These are phyloP conservation scores for Elymnias hypermnestra DNA, from an alignment of 1,140 invertebrate genomes.

Conservation along the genomic window DNA sequence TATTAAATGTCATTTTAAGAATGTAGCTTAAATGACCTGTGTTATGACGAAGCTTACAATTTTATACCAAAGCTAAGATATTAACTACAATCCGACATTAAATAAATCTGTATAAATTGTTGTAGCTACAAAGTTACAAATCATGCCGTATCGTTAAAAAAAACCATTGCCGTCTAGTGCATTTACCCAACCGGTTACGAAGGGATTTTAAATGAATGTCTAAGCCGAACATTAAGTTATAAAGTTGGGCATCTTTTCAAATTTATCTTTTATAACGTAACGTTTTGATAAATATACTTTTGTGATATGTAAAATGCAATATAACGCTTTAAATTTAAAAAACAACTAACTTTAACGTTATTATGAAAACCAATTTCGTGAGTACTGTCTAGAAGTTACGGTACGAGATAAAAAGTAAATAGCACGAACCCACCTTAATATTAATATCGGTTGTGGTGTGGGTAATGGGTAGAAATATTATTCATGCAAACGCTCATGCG, in stretches of 20 bases:
- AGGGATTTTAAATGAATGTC: neutral
- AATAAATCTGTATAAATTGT: too few species aligned
- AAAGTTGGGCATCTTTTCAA: too few species aligned
- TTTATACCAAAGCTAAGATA: neutral
- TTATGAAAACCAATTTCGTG: neutral
- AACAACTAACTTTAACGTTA: neutral
- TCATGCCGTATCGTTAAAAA: constrained; percentile 1
- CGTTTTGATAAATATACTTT: too few species aligned
- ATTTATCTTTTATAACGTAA: too few species aligned
- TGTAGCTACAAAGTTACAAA: too few species aligned
- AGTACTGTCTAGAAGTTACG: constrained; percentile 5
- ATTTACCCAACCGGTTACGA: constrained; percentile 6
- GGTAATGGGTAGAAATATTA: constrained; percentile 36
- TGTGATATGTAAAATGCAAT: neutral
- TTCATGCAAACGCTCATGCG: constrained; percentile 50
- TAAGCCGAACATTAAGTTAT: too few species aligned
- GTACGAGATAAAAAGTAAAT: constrained; percentile 24
- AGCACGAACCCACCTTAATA: constrained; percentile 24
- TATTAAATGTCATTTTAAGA: too few species aligned
- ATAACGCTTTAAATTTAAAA: too few species aligned
- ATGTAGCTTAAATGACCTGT: too few species aligned
- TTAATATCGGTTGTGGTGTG: constrained; percentile 24
- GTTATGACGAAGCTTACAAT: too few species aligned
- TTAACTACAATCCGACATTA: neutral
- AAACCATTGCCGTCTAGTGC: constrained; percentile 3